These are phyloP conservation scores for Saccopteryx leptura DNA, from an alignment of 2,113 vertebrate genomes.

Conservation along the genomic window DNA sequence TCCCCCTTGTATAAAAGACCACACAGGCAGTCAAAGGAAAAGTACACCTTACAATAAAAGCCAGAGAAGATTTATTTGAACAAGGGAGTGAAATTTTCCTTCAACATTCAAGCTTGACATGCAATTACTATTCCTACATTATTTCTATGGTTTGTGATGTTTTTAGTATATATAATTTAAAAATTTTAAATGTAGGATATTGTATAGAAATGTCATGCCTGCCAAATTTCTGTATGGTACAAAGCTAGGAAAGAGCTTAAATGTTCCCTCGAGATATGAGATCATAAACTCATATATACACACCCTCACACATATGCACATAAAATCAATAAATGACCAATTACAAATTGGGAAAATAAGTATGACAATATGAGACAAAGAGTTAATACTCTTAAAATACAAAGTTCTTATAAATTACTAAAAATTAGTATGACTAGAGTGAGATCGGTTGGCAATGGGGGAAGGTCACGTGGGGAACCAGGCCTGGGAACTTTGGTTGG, in stretches of 20 bases:
- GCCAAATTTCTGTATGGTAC: constrained; percentile 30
- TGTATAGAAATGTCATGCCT: neutral
- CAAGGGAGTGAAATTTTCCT: constrained; percentile 73
- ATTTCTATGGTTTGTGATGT: neutral
- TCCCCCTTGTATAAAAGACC: constrained; percentile 68
- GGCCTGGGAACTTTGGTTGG: too few relatives aligned
- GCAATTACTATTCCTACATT: constrained; percentile 16
- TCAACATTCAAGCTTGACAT: neutral
- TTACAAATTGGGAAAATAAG: neutral
- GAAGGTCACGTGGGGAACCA: too few relatives aligned
- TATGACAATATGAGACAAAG: neutral
- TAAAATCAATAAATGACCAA: neutral
- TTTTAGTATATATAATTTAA: neutral
- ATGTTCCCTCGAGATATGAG: neutral
- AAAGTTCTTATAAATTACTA: constrained; percentile 29
- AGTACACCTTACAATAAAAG: constrained; percentile 58
- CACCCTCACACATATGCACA: neutral
- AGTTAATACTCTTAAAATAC: neutral
- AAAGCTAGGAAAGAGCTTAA: neutral
- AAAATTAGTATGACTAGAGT: neutral
- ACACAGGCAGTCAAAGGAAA: constrained; percentile 73
- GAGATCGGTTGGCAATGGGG: too few relatives aligned
- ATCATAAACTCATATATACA: neutral
- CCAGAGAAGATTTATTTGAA: constrained; percentile 72
- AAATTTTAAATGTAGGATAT: constrained; percentile 15